phyloP scores from a whole-genome alignment of 2,888 invertebrate species.

The Eudemis profundana region DNA sequence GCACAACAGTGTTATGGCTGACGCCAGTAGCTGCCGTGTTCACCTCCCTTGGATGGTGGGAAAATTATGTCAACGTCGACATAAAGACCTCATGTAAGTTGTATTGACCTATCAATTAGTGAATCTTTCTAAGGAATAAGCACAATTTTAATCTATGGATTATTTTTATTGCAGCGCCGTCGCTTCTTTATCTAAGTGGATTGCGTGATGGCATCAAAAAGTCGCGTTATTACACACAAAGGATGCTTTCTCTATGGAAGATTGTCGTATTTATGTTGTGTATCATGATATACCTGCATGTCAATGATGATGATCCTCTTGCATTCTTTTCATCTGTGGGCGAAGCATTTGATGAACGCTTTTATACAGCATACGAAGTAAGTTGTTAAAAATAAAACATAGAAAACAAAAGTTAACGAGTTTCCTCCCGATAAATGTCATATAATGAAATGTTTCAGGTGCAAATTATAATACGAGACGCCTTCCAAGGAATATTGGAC shows the following conservation, averaged over 20 bases:
- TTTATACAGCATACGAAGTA: constrained; percentile 84
- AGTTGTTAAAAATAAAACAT: constrained; percentile 41
- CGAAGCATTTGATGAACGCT: constrained; percentile 80
- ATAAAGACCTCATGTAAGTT: constrained; percentile 64
- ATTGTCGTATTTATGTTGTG: constrained; percentile 88
- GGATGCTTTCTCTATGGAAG: constrained; percentile 91
- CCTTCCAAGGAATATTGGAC: constrained; percentile 68
- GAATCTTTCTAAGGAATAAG: not conserved
- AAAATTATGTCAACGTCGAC: constrained; percentile 87
- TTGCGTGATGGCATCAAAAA: constrained; percentile 85
- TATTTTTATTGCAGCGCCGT: constrained; percentile 58
- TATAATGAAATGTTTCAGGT: constrained; percentile 67
- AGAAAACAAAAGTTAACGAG: too few relatives aligned
- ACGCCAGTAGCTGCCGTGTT: constrained; percentile 88
- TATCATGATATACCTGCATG: constrained; percentile 84
- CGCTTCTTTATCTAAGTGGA: constrained; percentile 67
- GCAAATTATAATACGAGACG: constrained; percentile 71
- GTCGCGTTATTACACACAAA: constrained; percentile 90
- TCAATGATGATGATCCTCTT: constrained; percentile 73
- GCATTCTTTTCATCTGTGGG: constrained; percentile 79
- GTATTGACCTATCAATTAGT: constrained; percentile 5
- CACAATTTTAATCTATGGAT: constrained; percentile 23
- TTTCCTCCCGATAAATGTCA: too few relatives aligned
- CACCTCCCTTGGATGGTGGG: constrained; percentile 93
- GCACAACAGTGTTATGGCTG: constrained; percentile 82